Evolutionary conservation across 2,113 vertebrate species (phyloP).

Genomic region (Malurus elegans): DNA sequence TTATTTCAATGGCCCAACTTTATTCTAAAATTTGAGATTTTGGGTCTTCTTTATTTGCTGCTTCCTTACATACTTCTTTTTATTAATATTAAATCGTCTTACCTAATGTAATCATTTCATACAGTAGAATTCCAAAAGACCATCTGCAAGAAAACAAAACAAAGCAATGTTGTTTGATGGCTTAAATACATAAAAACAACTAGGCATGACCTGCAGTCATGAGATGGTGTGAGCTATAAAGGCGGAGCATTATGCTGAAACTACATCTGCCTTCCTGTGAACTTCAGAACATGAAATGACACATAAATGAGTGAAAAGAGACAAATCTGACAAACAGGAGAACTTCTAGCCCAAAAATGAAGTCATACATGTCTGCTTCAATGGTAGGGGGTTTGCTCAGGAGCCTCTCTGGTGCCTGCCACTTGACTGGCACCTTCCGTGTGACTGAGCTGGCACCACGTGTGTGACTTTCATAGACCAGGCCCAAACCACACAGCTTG

Average conservation of each 20-base stretch:
- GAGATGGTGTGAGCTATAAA: background rate
- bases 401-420: slow-evolving; percentile 89
- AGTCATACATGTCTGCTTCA: slow-evolving; percentile 85
- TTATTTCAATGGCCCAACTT: background rate
- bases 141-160: slow-evolving; percentile 77
- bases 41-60: background rate
- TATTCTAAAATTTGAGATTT: background rate
- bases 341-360: background rate
- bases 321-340: background rate
- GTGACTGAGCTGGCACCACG: slow-evolving; percentile 54
- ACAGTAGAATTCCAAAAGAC: slow-evolving; percentile 92
- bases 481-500: slow-evolving; percentile 86
- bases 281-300: background rate
- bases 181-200: background rate
- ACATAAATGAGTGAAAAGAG: background rate
- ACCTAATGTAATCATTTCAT: slow-evolving; percentile 93
- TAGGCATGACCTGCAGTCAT: background rate
- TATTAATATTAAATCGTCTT: slow-evolving; percentile 15
- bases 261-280: background rate
- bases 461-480: slow-evolving; percentile 73
- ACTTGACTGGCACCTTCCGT: slow-evolving; percentile 78
- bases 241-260: background rate
- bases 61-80: background rate
- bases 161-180: background rate
- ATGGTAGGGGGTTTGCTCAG: slow-evolving; percentile 70